Base-by-base conservation (phyloP, 2,113 vertebrate species). In the Vombatus ursinus region DNA sequence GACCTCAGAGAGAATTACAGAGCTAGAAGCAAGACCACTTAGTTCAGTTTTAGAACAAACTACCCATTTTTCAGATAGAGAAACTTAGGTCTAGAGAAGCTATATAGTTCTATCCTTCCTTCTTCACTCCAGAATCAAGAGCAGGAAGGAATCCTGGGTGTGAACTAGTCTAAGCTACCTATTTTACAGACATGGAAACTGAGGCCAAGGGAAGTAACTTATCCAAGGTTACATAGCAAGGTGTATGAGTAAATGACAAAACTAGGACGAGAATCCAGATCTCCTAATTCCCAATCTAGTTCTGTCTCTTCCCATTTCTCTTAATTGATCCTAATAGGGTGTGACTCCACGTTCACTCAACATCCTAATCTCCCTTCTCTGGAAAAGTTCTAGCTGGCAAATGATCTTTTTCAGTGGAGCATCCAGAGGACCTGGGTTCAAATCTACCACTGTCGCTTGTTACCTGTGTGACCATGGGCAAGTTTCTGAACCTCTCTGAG, bases 391-490 rank as follows among this genome's bases (percentile, higher is more conserved):
- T 19, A n/a, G 14, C 31, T 77, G 14, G 4, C 16, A 14, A n/a
- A n/a, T n/a, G 16, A 14, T 1, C 61, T 77, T n/a, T 14, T 77
- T 77, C 61, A n/a, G 1, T 19, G 61, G 37, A 37, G 37, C 12
- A 77, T 50, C 77, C 37, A 50, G 52, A 92, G 93, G 51, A 92
- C 23, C 23, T 89, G 11, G 23, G 48, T 49, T 90, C 22, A 52
- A 91, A 95, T 90, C 2, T 77, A 57, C 3, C 61, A 94, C 90
- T 11, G 11, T 94, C 92, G 84, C n/a, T 93, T 90, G 92, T n/a
- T n/a, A n/a, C n/a, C n/a, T n/a, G n/a, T n/a, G n/a, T n/a, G n/a
- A n/a, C n/a, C n/a, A n/a, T n/a, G n/a, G n/a, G n/a, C n/a, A n/a
- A n/a, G n/a, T n/a, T n/a, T n/a, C n/a, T n/a, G n/a, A n/a, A n/a